Evolutionary conservation across 1,140 invertebrate species (phyloP), one percentile per base, ranked within the genome.

Genomic region (Vollenhovia emeryi): DNA sequence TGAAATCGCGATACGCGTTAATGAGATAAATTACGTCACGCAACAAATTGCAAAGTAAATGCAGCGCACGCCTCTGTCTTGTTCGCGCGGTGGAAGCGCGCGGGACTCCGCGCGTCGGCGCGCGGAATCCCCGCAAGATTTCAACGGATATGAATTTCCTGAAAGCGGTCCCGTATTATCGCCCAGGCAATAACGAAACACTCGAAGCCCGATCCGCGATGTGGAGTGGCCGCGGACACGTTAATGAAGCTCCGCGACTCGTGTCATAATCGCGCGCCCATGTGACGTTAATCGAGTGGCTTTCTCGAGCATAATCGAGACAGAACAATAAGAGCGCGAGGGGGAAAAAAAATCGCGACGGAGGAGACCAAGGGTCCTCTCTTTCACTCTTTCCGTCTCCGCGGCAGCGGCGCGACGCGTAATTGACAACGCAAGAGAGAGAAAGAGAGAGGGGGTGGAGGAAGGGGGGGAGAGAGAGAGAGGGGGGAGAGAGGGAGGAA

Each of bases 241-340:
- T 73, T 82, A 82, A 82, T 82, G 78, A 82, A 82, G 78, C 40
- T 45, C 24, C 45, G 6, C 33, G 45, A 21, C 48, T 48, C 40
- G 64, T 80, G 78, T 80, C 64, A 80, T 80, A 80, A 80, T 80
- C 78, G 64, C 64, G 36, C 21, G 50, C 8, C 18, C 36, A 24
- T 50, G 78, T 82, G 66, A 82, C 78, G 50, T 82, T 79, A 79
- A 79, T 79, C 76, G 76, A 79, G 76, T 69, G 76, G 76, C 57
- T 79, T 79, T 52, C 62, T 79, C 62, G 21, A 79, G 62, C 62
- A 79, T 82, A 73, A 73, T 59, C 66, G 78, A 68, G 75, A 52
- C 36, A 57, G 55, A 82, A 82, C 78, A 82, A 82, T 82, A 82
- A 71, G 60, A 13, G 48, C 64, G 24, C 33, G 27, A n/a, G 52